Evolutionary conservation across 2,113 vertebrate species (phyloP), one percentile per base, ranked within the genome.

Genomic region (Dolichallabes microphthalmus): DNA sequence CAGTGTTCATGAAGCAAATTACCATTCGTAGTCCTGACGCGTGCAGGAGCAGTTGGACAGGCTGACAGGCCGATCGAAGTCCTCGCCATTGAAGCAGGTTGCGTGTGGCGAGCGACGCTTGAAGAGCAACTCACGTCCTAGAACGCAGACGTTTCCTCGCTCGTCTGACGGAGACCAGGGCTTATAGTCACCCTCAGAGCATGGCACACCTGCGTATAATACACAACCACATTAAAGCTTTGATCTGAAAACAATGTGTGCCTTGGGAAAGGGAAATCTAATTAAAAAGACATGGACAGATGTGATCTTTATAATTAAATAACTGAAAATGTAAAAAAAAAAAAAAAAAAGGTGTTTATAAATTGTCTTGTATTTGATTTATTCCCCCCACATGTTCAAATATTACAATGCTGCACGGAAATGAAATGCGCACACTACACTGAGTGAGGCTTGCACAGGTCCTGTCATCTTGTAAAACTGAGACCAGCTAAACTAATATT

Each of bases 21-120:
- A 99, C 98, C 98, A 99, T 89, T 99, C 98, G 64, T 97, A 99
- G 93, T 99, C 98, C 90, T 97, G 95, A 0, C 98, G 95, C 0
- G 96, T 97, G 90, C 98, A 99, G 53, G 98, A 98, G 93, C 98
- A 99, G 95, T 99, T 99, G 84, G 96, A 96, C 86, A 97, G 89
- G 19, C 94, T 95, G 89, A 99, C 94, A 0, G 98, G 98, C 50
- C 98, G 93, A 91, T 99, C 98, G 0, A 98, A 99, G 87, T 99
- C 97, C 79, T 99, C 97, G 4, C 98, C 98, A 0, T 99, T 99
- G 83, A 99, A 99, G 88, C 98, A 99, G 0, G 96, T 98, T 0
- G 98, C 98, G 0, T 99, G 98, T 4, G 98, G 96, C 0, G 96
- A 97, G 82, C 98, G 95, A 80, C 98, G 95, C 89, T 97, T 98